phyloP scores from a whole-genome alignment of 2,113 vertebrate species.

The Pycnonotus jocosus region DNA sequence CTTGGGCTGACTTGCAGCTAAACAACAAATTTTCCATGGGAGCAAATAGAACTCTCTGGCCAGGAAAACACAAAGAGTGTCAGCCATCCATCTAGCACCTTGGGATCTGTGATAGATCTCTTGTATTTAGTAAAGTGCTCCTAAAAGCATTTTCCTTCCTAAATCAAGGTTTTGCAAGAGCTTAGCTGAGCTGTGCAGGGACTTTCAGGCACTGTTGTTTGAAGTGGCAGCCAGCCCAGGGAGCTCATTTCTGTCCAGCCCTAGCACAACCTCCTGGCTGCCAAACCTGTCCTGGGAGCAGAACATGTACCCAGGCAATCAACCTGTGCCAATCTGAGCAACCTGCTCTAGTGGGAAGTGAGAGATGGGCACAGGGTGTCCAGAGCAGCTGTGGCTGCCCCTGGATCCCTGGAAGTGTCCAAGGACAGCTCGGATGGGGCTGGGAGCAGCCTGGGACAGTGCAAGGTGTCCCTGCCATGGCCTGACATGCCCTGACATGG shows the following conservation, averaged over 20 bases:
- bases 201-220: neutral
- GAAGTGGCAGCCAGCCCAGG: neutral
- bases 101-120: neutral
- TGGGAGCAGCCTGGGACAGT: neutral
- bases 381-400: neutral
- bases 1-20: neutral
- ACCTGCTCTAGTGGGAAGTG: neutral
- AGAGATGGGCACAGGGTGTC: fast-evolving
- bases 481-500: no score
- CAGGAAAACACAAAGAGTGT: neutral
- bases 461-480: neutral
- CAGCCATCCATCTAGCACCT: neutral
- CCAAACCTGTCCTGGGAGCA: neutral
- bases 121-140: neutral
- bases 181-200: neutral
- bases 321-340: neutral
- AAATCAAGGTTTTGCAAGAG: neutral
- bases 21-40: neutral
- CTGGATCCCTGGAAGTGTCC: neutral
- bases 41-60: neutral
- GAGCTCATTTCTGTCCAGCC: neutral
- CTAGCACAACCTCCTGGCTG: neutral
- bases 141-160: neutral
- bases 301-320: neutral
- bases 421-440: fast-evolving